Evolutionary conservation across 2,888 invertebrate species (phyloP).

Genomic region (Sturmia bella): DNA sequence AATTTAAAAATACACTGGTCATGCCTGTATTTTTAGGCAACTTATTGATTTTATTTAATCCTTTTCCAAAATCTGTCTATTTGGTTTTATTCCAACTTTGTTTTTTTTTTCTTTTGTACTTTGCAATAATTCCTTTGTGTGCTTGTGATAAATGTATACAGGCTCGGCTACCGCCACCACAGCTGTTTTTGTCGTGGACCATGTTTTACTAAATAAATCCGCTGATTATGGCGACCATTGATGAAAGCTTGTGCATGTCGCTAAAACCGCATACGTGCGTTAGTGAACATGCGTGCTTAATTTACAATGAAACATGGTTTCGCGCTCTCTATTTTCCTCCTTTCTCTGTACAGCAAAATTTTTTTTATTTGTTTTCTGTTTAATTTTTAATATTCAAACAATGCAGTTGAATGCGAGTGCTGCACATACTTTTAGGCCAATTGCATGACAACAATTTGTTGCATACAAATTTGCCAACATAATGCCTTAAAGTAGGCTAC

Average conservation of each 20-base stretch:
- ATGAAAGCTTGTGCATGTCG: conserved; percentile 65
- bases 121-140: background rate
- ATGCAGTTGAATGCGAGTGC: conserved; percentile 5
- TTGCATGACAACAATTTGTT: conserved; percentile 32
- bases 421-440: background rate
- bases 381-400: conserved; percentile 30
- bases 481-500: conserved; percentile 56
- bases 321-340: background rate
- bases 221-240: conserved; percentile 60
- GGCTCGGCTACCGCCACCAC: background rate
- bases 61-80: background rate
- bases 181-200: conserved; percentile 21
- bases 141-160: conserved; percentile 24
- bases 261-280: conserved; percentile 57
- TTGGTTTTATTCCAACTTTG: background rate
- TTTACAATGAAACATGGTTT: conserved; percentile 48
- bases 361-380: background rate
- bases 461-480: conserved; percentile 58
- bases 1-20: too few species aligned
- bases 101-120: conserved; percentile 5
- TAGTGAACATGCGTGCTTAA: conserved; percentile 59
- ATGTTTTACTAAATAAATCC: conserved; percentile 65
- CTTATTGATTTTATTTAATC: background rate
- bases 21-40: too few species aligned
- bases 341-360: background rate